These are phyloP conservation scores for Harlomillsia oculata DNA, from an alignment of 1,140 invertebrate species.

Conservation along the genomic window DNA sequence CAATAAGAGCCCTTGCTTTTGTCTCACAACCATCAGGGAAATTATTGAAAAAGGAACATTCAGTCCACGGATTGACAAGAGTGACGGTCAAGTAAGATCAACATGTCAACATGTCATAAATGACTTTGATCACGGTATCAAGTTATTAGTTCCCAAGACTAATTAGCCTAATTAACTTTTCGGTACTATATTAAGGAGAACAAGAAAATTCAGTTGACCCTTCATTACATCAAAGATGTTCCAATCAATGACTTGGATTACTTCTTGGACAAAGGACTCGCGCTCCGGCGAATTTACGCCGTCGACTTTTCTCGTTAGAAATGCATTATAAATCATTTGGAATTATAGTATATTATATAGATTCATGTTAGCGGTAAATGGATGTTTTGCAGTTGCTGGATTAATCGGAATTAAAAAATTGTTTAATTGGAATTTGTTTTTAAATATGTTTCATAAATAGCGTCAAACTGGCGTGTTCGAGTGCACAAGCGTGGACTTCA, in stretches of 20 bases:
- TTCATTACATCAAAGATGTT: too few relatives aligned
- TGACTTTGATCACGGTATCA: background rate
- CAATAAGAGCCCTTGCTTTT: slow-evolving; percentile 7
- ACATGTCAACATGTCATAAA: background rate
- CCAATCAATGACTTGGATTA: slow-evolving; percentile 9
- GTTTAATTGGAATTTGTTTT: background rate
- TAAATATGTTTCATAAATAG: background rate
- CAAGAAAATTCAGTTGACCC: too few relatives aligned
- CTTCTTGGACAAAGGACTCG: slow-evolving; percentile 8
- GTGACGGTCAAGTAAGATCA: slow-evolving; percentile 22
- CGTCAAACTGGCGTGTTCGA: slow-evolving; percentile 7
- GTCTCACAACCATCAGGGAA: slow-evolving; percentile 8
- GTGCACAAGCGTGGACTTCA: slow-evolving; percentile 9
- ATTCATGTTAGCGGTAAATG: too few relatives aligned
- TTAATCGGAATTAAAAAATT: too few relatives aligned
- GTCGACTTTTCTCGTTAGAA: slow-evolving; percentile 14
- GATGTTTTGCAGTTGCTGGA: too few relatives aligned
- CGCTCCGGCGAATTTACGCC: slow-evolving; percentile 7
- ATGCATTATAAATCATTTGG: background rate
- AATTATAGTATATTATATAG: too few relatives aligned
- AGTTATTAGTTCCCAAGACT: too few relatives aligned
- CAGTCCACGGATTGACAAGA: slow-evolving; percentile 9
- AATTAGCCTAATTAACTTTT: too few relatives aligned
- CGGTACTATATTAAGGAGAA: too few relatives aligned
- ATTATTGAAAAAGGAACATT: slow-evolving; percentile 5